Conservation (phyloP, 2,797 vertebrate species). For the Garrulus glandarius region DNA sequence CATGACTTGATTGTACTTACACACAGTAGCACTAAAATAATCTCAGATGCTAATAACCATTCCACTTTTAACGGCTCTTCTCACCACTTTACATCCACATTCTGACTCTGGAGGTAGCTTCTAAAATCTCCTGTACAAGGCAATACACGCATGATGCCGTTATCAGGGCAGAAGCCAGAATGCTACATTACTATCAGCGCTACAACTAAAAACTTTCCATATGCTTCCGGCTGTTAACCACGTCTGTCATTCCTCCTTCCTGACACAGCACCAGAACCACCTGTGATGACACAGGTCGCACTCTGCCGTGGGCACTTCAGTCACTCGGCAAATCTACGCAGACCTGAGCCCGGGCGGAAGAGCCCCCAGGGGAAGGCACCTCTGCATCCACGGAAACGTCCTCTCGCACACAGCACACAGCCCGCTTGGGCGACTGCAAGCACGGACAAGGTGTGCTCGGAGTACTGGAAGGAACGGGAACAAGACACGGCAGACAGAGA, state of each 20-base stretch:
- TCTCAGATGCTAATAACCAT: background rate
- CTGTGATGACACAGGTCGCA: background rate
- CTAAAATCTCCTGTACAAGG: background rate
- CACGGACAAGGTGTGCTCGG: rapidly evolving
- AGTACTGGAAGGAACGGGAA: rapidly evolving
- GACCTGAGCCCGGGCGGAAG: background rate
- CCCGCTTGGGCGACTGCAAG: rapidly evolving
- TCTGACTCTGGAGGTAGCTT: background rate
- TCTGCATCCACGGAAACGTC: rapidly evolving
- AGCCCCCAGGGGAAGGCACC: rapidly evolving
- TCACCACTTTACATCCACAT: background rate
- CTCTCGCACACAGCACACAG: rapidly evolving
- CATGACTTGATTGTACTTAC: background rate
- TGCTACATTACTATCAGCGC: background rate
- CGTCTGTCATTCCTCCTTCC: background rate
- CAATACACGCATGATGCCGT: rapidly evolving
- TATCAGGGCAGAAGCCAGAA: background rate
- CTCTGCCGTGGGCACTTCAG: background rate
- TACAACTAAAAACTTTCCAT: background rate
- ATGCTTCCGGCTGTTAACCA: background rate
- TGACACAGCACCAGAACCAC: rapidly evolving
- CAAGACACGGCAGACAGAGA: background rate
- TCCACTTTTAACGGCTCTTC: background rate
- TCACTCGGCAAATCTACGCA: background rate
- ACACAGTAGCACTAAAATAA: background rate